Base-by-base conservation (phyloP, 2,113 vertebrate species). In the Callipepla squamata region DNA sequence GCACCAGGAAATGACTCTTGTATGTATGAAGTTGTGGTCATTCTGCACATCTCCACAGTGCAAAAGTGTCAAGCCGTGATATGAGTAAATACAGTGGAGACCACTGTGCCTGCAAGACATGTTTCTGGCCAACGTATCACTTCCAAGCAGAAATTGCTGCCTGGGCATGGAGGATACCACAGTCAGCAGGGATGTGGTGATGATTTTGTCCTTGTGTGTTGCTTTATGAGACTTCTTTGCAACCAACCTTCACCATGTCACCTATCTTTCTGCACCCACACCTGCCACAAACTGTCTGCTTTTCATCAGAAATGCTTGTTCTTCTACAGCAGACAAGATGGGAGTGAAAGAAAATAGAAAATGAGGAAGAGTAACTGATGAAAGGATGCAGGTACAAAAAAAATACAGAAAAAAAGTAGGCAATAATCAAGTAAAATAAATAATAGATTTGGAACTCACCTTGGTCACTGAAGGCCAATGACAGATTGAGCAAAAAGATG, bases 371-470 rank as follows among this genome's bases (percentile, higher is more conserved):
- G 5, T 48, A 59, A 20, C 73, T 84, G 72, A 59, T 80, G 72
- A 59, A 83, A 67, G 23, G 32, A 74, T 57, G 38, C 15, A 68
- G 14, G 79, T 17, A 36, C 5, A 17, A 34, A 70, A 44, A 14
- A 40, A 12, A 40, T 40, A 40, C 40, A 51, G 50, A 26, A 4
- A 26, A 14, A 25, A 26, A 17, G 70, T 80, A 75, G 34, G 21
- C 19, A 61, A 58, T 45, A 65, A 51, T 13, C 8, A 5, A 10
- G 63, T 53, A 21, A 85, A 80, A 57, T 8, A 68, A 5, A 67
- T 44, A 28, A 72, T 28, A 42, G 67, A 82, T 70, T 74, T 58
- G 19, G 89, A 70, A 87, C 92, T 96, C 78, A 98, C 98, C 96
- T 45, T 78, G 69, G 34, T 30, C 8, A 3, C 7, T 1, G 80